Base-by-base conservation (phyloP, 2,113 vertebrate genomes). In the Gallinago media region DNA sequence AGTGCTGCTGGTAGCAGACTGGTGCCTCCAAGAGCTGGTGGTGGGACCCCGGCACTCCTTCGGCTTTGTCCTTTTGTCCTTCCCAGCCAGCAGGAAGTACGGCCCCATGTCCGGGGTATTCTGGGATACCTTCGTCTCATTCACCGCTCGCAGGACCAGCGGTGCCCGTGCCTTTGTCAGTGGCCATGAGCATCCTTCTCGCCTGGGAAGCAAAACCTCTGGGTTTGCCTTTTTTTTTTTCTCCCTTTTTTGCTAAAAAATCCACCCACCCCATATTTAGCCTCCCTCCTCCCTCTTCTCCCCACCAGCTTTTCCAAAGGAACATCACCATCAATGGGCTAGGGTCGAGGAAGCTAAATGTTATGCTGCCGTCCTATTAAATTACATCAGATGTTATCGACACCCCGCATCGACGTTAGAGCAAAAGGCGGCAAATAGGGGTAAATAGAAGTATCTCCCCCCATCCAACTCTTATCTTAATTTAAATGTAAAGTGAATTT, bases 61-160 rank as follows among this genome's bases (percentile, higher is more conserved):
- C 1, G 92, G 89, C 97, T 98, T 98, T 98, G 98, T 98, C 97
- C 98, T 97, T 98, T 98, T 98, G 97, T 98, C 97, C 97, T 98
- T 97, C 92, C 80, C 97, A 98, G 97, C 91, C 98, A 98, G 98
- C 98, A 98, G 98, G 98, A 98, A 98, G 97, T 98, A 74, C 40
- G 21, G 97, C 97, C 98, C 97, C 96, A 89, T 86, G 96, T 92
- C 94, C 94, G 50, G 96, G 92, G 98, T 97, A 97, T 98, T 98
- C 98, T 98, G 98, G 98, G 98, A 98, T 98, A 98, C 97, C 97
- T 97, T 97, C 97, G 44, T 92, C 97, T 94, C 97, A 82, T 98
- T 98, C 97, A 96, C 92, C 21, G 34, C 96, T 95, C 49, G 46
- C 86, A 34, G 95, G 88, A 92, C 83, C 10, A 3, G 90, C 73